Conservation (phyloP, 2,113 vertebrate genomes). For the Gymnogyps californianus region DNA sequence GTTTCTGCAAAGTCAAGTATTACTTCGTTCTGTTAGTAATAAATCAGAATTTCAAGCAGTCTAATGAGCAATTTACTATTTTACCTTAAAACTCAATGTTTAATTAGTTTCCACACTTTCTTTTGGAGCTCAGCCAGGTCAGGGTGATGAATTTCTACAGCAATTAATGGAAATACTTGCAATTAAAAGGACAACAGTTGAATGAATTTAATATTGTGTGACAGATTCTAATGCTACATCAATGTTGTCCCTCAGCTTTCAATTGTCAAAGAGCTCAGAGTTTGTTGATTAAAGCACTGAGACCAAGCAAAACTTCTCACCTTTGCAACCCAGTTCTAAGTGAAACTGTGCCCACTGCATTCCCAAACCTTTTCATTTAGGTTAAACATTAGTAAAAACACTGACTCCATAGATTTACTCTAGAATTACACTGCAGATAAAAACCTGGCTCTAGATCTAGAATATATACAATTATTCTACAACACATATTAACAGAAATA, state of each 20-base stretch:
- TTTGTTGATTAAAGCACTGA: not conserved
- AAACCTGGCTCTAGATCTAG: not conserved
- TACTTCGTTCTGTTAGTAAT: slow-evolving; percentile 30
- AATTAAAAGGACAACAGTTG: slow-evolving; percentile 41
- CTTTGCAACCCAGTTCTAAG: not conserved
- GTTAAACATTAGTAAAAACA: not conserved
- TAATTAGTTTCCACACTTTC: slow-evolving; percentile 67
- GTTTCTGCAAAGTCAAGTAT: slow-evolving; percentile 60
- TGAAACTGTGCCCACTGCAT: not conserved
- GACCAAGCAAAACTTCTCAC: not conserved
- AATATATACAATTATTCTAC: not conserved
- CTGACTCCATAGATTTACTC: not conserved
- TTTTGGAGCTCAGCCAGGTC: slow-evolving; percentile 56
- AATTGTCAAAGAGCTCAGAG: not conserved
- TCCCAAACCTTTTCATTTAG: not conserved
- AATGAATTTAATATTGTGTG: not conserved
- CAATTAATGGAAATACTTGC: slow-evolving; percentile 62
- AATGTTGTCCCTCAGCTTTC: not conserved
- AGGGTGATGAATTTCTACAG: slow-evolving; percentile 51
- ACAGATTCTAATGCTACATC: not conserved
- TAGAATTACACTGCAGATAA: not conserved
- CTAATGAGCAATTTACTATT: slow-evolving; percentile 55
- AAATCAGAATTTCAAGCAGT: slow-evolving; percentile 52
- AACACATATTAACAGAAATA: not conserved
- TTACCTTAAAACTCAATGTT: slow-evolving; percentile 65